phyloP scores from a whole-genome alignment of 2,888 invertebrate genomes.

The Argyresthia goedartella region DNA sequence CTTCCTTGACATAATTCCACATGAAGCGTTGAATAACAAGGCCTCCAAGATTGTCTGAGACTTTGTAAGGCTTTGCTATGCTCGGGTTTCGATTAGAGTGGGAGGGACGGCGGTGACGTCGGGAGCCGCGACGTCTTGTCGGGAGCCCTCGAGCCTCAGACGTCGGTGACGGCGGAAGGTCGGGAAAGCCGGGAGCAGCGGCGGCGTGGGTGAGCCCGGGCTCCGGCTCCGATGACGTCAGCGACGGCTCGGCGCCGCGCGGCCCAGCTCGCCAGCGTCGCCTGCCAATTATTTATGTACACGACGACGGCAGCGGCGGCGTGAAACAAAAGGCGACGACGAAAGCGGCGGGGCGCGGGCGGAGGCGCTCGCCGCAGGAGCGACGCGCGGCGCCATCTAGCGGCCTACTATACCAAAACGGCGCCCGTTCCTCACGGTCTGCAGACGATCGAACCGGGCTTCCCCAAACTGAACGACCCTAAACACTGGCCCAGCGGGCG shows the following conservation, averaged over 20 bases:
- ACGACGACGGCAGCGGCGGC: constrained; percentile 43
- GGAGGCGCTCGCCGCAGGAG: constrained; percentile 65
- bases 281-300: constrained; percentile 63
- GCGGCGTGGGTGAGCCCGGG: constrained; percentile 34
- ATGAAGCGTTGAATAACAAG: too few species aligned
- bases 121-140: neutral
- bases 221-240: constrained; percentile 66
- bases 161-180: constrained; percentile 55
- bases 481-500: constrained; percentile 16
- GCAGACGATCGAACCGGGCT: constrained; percentile 67
- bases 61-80: too few species aligned
- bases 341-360: constrained; percentile 49
- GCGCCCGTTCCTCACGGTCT: constrained; percentile 56
- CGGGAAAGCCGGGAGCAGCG: constrained; percentile 61
- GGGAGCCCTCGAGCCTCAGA: constrained; percentile 20
- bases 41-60: too few species aligned
- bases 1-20: too few species aligned
- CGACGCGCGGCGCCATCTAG: constrained; percentile 65
- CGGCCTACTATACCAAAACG: constrained; percentile 58
- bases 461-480: constrained; percentile 43
- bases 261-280: constrained; percentile 48
- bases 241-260: constrained; percentile 62
- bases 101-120: too few species aligned
- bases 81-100: too few species aligned
- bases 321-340: constrained; percentile 60